Evolutionary conservation across 2,888 invertebrate genomes (phyloP).

Genomic region (Noctua janthe): DNA sequence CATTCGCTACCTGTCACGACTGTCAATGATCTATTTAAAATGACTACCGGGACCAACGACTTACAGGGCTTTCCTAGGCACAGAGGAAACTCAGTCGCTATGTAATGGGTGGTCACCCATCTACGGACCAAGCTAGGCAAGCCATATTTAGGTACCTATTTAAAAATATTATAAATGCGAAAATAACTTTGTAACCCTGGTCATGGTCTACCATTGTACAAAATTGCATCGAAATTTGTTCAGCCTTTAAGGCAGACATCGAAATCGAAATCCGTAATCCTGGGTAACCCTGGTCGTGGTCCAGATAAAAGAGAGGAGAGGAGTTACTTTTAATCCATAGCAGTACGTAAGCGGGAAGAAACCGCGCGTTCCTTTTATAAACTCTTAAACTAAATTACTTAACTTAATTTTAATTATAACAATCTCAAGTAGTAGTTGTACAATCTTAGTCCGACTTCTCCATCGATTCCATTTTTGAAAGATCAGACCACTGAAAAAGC

Average conservation of each 20-base stretch:
- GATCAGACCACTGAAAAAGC: background rate
- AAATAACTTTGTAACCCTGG: background rate
- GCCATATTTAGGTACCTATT: no score
- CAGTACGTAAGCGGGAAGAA: background rate
- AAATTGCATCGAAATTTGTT: no score
- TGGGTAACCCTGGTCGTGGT: background rate
- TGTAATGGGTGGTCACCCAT: no score
- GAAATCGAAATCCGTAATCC: no score
- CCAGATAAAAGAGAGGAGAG: background rate
- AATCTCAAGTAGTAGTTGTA: background rate
- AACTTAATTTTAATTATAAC: background rate
- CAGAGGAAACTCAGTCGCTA: no score
- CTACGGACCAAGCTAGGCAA: no score
- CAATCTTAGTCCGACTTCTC: background rate
- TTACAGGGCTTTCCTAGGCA: background rate
- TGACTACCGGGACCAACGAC: no score
- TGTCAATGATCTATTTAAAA: no score
- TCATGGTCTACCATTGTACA: no score
- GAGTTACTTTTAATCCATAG: background rate
- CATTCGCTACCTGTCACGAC: no score
- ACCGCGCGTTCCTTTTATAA: background rate
- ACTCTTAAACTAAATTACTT: no score
- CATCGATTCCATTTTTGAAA: background rate
- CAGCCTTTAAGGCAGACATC: no score
- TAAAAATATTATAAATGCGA: background rate